Evolutionary conservation across 1,140 invertebrate genomes (phyloP).

Genomic region (Psilanteris sp.): DNA sequence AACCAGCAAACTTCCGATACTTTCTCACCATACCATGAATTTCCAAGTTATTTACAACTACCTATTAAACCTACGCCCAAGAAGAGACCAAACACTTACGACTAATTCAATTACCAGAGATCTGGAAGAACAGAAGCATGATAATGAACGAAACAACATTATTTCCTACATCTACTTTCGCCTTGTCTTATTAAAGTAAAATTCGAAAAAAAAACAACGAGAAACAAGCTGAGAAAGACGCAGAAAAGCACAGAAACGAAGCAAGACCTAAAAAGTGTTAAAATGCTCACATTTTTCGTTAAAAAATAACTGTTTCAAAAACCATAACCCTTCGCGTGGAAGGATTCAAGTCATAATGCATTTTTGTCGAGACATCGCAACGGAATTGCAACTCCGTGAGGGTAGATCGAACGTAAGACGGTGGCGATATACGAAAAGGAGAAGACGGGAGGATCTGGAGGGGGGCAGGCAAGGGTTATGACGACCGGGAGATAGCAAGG

Average conservation of each 20-base stretch:
- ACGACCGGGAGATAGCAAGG: conserved; percentile 74
- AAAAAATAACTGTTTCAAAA: conserved; percentile 66
- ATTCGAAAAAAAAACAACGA: neutral
- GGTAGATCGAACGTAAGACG: conserved; percentile 65
- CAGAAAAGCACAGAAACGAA: conserved; percentile 10
- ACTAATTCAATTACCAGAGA: conserved; percentile 34
- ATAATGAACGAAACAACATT: conserved; percentile 38
- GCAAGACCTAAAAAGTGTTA: too few species aligned
- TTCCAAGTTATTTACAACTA: conserved; percentile 12
- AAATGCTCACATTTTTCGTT: conserved; percentile 12
- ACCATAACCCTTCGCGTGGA: conserved; percentile 22
- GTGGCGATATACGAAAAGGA: conserved; percentile 25
- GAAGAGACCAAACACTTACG: conserved; percentile 30
- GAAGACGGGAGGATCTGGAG: conserved; percentile 4
- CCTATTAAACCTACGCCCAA: conserved; percentile 14
- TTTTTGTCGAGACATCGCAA: conserved; percentile 65
- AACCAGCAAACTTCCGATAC: neutral
- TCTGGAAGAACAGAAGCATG: conserved; percentile 16
- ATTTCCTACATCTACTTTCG: conserved; percentile 1
- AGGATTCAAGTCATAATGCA: conserved; percentile 63
- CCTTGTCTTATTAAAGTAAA: conserved; percentile 29
- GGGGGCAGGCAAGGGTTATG: conserved; percentile 74
- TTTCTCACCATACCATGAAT: conserved; percentile 3
- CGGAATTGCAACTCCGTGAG: conserved; percentile 42
- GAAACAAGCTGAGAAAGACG: neutral